Percentiles rank a stretch among this genome's conserved stretches.
Conservation (phyloP, 2,888 invertebrate species). For the Apotomis betuletana region DNA sequence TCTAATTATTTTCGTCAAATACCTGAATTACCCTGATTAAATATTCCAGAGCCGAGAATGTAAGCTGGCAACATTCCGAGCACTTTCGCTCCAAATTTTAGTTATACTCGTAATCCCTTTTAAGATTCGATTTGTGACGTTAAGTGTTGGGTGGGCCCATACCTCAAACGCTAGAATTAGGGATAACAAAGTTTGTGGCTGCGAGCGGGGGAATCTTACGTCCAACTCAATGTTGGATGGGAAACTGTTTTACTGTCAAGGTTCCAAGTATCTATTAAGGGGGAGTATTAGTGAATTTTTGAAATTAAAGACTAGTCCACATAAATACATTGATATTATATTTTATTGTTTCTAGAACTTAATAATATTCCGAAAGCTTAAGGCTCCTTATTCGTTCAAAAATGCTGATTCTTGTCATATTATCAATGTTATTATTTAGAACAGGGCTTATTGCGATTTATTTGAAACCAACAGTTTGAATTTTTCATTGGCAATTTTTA, state of each 20-base stretch:
- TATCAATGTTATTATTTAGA: too few species aligned
- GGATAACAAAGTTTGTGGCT: slow-evolving; percentile 43
- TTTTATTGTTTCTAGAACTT: too few species aligned
- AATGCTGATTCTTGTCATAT: too few species aligned
- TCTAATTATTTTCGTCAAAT: neutral
- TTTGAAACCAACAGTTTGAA: too few species aligned
- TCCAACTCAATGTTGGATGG: slow-evolving; percentile 18
- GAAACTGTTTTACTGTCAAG: neutral
- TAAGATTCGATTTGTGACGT: slow-evolving; percentile 45
- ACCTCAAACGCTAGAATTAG: slow-evolving; percentile 43
- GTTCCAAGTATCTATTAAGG: neutral
- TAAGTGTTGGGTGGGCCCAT: slow-evolving; percentile 43
- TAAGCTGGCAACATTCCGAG: slow-evolving; percentile 20
- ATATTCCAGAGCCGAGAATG: slow-evolving; percentile 27
- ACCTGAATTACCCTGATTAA: neutral
- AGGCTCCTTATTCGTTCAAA: too few species aligned
- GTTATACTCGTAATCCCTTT: slow-evolving; percentile 40
- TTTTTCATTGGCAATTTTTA: too few species aligned
- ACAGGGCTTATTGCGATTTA: too few species aligned
- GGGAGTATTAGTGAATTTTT: too few species aligned
- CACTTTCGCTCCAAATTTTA: slow-evolving; percentile 29
- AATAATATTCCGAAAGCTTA: too few species aligned
- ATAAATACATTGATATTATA: too few species aligned
- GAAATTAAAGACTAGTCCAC: too few species aligned
- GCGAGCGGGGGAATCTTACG: slow-evolving; percentile 20